Evolutionary conservation across 2,888 invertebrate species (phyloP), one percentile per base, ranked within the genome.

Genomic region (Griposia aprilina): DNA sequence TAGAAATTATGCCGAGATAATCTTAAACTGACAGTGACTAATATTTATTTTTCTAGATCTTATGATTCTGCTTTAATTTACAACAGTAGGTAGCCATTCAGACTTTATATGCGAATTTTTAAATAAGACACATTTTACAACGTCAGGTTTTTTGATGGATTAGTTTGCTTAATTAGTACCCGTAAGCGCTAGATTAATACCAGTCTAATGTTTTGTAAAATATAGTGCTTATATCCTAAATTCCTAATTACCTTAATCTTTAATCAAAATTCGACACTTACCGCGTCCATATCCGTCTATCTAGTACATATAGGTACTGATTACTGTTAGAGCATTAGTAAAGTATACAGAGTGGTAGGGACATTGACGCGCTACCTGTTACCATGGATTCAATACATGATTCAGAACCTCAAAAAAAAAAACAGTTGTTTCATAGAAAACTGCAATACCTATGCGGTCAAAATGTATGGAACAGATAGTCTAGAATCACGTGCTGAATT

Each of bases 21-120:
- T 79, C 66, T 69, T 74, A 83, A 78, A 63, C 75, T 74, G 80
- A 78, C 59, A 75, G 59, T 72, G 84, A 87, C 80, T 86, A 87
- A 84, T 80, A 84, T 76, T 75, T 73, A 67, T 75, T 84, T 86
- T 86, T 86, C 72, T 75, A 75, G 73, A 84, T 80, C 52, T 66
- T 45, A 72, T 62, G 83, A 86, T 77, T 73, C 50, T 50, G 69
- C 65, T 70, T 45, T 66, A 78, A 76, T 82, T 82, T 82, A 82
- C 70, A 76, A 67, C 82, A 41, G 70, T 82, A 63, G 67, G 66
- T 63, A 63, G n/a, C 26, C 17, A 26, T 23, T 62, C 57, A 30
- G 15, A 59, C 30, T 76, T 85, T 50, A 67, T 66, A 73, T 48
- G 59, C 20, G 81, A 66, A 68, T 70, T 75, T 26, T 41, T 1